Evolutionary conservation across 2,888 invertebrate species (phyloP).

Genomic region (Parelbella ahira): DNA sequence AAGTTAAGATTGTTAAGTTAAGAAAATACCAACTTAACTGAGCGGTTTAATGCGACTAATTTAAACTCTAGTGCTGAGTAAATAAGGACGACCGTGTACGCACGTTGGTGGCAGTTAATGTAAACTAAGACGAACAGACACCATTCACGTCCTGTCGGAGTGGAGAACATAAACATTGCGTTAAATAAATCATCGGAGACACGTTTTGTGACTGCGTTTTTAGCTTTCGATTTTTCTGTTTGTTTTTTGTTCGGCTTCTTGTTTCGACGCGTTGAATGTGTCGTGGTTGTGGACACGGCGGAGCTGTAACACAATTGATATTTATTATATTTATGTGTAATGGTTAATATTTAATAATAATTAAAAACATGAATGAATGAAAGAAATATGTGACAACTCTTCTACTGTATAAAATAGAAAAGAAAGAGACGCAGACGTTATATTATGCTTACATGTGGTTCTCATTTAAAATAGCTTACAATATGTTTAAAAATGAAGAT

Average conservation of each 20-base stretch:
- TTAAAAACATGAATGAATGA: too few relatives aligned
- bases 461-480: too few relatives aligned
- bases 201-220: conserved; percentile 50
- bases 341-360: too few relatives aligned
- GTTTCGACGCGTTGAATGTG: conserved; percentile 7
- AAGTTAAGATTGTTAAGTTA: conserved; percentile 39
- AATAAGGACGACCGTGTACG: conserved; percentile 27
- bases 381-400: too few relatives aligned
- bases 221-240: conserved; percentile 28
- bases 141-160: conserved; percentile 54
- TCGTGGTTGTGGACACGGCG: too few relatives aligned
- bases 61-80: conserved; percentile 32
- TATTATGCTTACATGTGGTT: too few relatives aligned
- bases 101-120: conserved; percentile 40
- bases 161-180: conserved; percentile 63
- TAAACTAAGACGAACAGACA: conserved; percentile 57
- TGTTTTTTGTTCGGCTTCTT: conserved; percentile 24
- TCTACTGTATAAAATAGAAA: too few relatives aligned
- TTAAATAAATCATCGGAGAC: conserved; percentile 71
- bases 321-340: too few relatives aligned
- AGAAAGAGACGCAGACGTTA: too few relatives aligned
- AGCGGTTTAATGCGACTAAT: conserved; percentile 26
- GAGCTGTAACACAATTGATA: too few relatives aligned
- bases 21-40: conserved; percentile 29
- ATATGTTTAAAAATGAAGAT: too few relatives aligned